phyloP scores from a whole-genome alignment of 2,797 vertebrate species.

The Pterois miles region DNA sequence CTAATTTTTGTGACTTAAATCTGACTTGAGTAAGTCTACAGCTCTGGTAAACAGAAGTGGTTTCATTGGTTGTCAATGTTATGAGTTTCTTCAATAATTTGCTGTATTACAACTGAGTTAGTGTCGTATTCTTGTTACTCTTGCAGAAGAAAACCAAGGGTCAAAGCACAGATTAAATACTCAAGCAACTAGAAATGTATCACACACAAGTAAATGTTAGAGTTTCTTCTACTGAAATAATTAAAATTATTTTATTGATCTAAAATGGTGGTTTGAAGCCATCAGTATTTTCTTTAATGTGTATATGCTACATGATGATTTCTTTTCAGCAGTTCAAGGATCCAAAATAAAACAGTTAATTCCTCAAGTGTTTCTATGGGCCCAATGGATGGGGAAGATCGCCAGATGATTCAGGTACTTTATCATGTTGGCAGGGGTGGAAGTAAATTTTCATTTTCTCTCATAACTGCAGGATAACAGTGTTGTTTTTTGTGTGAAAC shows the following conservation, averaged over 20 bases:
- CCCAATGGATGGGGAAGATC: too few species aligned
- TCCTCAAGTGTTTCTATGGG: not conserved
- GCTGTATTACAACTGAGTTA: not conserved
- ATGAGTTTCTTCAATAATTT: not conserved
- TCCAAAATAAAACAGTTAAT: not conserved
- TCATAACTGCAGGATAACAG: not conserved
- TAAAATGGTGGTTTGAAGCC: not conserved
- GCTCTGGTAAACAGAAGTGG: not conserved
- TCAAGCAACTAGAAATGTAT: slow-evolving; percentile 14
- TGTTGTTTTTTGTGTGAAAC: not conserved
- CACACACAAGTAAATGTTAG: slow-evolving; percentile 5
- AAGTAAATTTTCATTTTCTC: not conserved
- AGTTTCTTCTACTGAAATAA: slow-evolving; percentile 11
- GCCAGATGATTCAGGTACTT: too few species aligned
- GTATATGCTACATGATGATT: not conserved
- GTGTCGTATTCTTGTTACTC: not conserved
- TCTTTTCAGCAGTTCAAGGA: not conserved
- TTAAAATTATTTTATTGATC: not conserved
- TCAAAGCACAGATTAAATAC: not conserved
- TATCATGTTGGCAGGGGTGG: not conserved
- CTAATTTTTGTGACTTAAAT: not conserved
- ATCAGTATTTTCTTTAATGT: not conserved
- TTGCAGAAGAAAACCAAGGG: not conserved
- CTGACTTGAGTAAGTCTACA: not conserved
- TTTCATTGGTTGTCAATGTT: not conserved